These are phyloP conservation scores for Argentina silus DNA, from an alignment of 2,797 vertebrate species.

Conservation along the genomic window DNA sequence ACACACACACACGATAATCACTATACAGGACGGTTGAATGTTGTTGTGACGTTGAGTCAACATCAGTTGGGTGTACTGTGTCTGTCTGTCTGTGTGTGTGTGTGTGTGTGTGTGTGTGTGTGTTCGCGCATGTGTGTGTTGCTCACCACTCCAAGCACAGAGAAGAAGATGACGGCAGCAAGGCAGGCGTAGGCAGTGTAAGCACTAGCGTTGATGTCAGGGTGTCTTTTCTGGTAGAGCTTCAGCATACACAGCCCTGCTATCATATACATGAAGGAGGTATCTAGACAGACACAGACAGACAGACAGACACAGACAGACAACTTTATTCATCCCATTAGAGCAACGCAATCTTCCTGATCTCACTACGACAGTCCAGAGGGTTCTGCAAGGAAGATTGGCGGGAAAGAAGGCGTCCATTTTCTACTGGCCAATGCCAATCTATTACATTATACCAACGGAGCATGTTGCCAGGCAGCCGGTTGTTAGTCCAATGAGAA, in stretches of 20 bases:
- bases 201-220: constrained; percentile 96
- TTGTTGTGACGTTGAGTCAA: too few relatives aligned
- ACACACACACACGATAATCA: neutral
- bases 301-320: neutral
- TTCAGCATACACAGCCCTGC: constrained; percentile 97
- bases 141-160: constrained; percentile 93
- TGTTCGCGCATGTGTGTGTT: neutral
- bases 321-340: too few relatives aligned
- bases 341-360: too few relatives aligned
- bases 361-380: too few relatives aligned
- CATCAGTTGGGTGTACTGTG: neutral
- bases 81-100: neutral
- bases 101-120: neutral
- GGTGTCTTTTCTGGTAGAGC: constrained; percentile 97
- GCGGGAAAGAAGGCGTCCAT: too few relatives aligned
- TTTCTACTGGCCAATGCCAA: too few relatives aligned
- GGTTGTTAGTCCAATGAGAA: too few relatives aligned
- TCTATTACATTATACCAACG: too few relatives aligned
- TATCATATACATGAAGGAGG: constrained; percentile 99
- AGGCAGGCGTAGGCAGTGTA: constrained; percentile 96
- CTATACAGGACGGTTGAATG: neutral
- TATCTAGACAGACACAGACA: constrained; percentile 76
- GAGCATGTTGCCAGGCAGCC: too few relatives aligned
- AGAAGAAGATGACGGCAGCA: constrained; percentile 96
- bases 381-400: too few relatives aligned